Evolutionary conservation across 2,888 invertebrate species (phyloP).

Genomic region (Hartigia nigra): DNA sequence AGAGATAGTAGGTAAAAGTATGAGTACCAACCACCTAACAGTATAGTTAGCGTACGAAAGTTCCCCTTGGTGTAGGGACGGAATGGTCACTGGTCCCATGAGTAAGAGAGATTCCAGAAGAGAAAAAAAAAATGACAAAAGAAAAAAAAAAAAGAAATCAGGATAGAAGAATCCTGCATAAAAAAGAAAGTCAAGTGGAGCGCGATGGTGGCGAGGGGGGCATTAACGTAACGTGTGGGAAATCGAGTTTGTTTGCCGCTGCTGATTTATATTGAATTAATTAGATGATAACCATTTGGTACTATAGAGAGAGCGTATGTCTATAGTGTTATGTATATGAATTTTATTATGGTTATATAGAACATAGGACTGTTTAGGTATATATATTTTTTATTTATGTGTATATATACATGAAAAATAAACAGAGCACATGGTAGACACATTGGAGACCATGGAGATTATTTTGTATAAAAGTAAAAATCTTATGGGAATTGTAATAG

Average conservation of each 20-base stretch:
- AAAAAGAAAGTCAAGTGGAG: background rate
- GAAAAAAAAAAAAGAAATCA: constrained; percentile 1
- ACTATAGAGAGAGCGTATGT: background rate
- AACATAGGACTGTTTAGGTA: too few relatives aligned
- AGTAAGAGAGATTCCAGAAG: background rate
- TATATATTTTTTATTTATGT: too few relatives aligned
- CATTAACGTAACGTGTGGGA: constrained; percentile 16
- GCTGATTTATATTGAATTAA: constrained; percentile 24
- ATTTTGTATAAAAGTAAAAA: background rate
- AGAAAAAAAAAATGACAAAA: background rate
- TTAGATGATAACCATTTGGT: constrained; percentile 18
- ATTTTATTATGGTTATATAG: background rate
- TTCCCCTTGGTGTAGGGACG: background rate
- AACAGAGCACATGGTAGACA: background rate
- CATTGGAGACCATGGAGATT: background rate
- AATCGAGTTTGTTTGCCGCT: constrained; percentile 16
- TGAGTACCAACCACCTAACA: background rate
- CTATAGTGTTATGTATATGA: background rate
- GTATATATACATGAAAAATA: background rate
- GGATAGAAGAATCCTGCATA: background rate
- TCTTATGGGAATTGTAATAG: background rate
- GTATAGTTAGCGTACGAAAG: background rate
- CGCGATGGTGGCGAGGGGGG: background rate
- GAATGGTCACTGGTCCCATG: background rate
- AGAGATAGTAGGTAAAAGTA: constrained; percentile 27